phyloP scores from a whole-genome alignment of 2,888 invertebrate genomes.

The Parnassius orleans region DNA sequence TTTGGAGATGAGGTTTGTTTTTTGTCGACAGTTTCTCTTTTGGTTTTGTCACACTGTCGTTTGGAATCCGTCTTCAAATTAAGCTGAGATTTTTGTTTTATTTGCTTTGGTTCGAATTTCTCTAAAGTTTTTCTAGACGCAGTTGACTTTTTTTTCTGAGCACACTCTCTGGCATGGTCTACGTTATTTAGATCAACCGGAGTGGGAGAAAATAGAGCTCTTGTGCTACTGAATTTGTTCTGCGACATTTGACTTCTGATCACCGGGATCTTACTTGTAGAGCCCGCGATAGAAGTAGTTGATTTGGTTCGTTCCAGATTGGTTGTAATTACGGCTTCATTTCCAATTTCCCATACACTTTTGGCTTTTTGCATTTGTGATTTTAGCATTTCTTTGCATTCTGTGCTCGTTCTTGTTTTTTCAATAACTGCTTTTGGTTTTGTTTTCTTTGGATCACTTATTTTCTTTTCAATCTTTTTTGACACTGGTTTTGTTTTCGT shows the following conservation, averaged over 20 bases:
- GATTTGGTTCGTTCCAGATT: constrained; percentile 74
- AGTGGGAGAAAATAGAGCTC: constrained; percentile 80
- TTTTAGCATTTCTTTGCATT: constrained; percentile 60
- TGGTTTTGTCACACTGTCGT: constrained; percentile 63
- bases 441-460: constrained; percentile 65
- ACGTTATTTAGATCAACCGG: constrained; percentile 78
- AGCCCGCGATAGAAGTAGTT: constrained; percentile 78
- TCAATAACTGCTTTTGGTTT: constrained; percentile 61
- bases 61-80: constrained; percentile 66
- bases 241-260: constrained; percentile 77
- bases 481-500: constrained; percentile 65
- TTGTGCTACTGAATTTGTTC: constrained; percentile 73
- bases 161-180: constrained; percentile 80
- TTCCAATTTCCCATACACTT: constrained; percentile 79
- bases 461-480: constrained; percentile 46
- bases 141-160: constrained; percentile 71
- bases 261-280: constrained; percentile 83
- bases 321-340: constrained; percentile 59
- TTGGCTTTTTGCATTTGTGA: constrained; percentile 76
- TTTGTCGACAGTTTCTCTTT: constrained; percentile 67
- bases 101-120: constrained; percentile 64
- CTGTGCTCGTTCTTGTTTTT: constrained; percentile 57
- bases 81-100: constrained; percentile 73
- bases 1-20: constrained; percentile 58
- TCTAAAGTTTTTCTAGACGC: constrained; percentile 59